Evolutionary conservation across 1,140 invertebrate genomes (phyloP).

Genomic region (Drosophila sp.): DNA sequence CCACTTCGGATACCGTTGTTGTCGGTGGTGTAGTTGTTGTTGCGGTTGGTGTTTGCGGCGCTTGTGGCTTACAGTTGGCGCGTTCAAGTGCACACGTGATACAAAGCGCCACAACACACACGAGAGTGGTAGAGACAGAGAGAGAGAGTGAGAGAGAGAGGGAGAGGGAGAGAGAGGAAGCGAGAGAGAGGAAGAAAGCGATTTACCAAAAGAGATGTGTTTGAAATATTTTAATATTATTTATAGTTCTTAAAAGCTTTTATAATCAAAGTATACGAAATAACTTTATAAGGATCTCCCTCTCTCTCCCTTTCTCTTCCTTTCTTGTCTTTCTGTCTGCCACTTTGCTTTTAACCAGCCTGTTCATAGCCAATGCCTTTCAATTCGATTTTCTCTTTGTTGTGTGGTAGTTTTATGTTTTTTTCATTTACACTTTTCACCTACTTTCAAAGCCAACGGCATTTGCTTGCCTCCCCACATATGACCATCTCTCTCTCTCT

Average conservation of each 20-base stretch:
- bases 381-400: constrained; percentile 69
- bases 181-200: background rate
- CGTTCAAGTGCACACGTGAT: constrained; percentile 74
- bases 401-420: background rate
- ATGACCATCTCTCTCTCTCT: background rate
- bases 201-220: constrained; percentile 31
- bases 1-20: constrained; percentile 4
- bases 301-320: background rate
- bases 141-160: background rate
- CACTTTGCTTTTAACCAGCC: constrained; percentile 23
- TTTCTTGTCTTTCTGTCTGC: background rate
- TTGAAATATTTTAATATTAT: constrained; percentile 74
- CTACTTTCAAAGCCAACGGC: constrained; percentile 69
- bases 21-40: constrained; percentile 7
- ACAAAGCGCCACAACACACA: constrained; percentile 37
- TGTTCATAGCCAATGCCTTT: constrained; percentile 40
- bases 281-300: constrained; percentile 47
- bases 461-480: constrained; percentile 45
- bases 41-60: constrained; percentile 30
- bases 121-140: background rate
- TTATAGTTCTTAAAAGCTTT: constrained; percentile 51
- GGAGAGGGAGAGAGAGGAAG: background rate
- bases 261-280: background rate
- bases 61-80: constrained; percentile 42
- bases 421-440: constrained; percentile 74